These are phyloP conservation scores for Cyanoderma ruficeps DNA, from an alignment of 2,113 vertebrate species.

Conservation along the genomic window DNA sequence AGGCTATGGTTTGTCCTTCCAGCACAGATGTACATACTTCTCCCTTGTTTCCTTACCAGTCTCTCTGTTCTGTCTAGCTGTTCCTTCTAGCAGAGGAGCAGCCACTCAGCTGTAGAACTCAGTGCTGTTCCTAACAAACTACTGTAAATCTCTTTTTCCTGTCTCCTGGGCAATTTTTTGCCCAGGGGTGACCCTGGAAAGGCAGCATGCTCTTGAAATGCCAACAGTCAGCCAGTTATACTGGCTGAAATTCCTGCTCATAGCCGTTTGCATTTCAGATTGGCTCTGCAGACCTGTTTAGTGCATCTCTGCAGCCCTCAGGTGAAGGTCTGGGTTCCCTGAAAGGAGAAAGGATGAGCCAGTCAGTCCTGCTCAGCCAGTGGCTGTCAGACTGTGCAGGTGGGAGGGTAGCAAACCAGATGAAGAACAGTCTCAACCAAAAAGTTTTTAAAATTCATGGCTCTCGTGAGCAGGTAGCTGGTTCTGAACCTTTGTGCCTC, in stretches of 20 bases:
- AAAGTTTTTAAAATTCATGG: neutral
- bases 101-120: neutral
- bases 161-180: neutral
- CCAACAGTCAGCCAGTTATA: neutral
- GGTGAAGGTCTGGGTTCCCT: slow-evolving; percentile 35
- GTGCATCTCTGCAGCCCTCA: slow-evolving; percentile 10
- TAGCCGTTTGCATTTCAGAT: slow-evolving; percentile 31
- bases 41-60: neutral
- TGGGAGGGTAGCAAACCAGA: neutral
- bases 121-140: neutral
- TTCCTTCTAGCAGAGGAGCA: neutral
- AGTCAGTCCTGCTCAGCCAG: slow-evolving; percentile 37
- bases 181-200: neutral
- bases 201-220: neutral
- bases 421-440: neutral
- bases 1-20: neutral
- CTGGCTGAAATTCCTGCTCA: neutral
- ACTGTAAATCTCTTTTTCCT: neutral
- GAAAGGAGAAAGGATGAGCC: slow-evolving; percentile 11
- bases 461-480: neutral
- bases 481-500: neutral
- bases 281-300: neutral
- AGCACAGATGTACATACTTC: neutral
- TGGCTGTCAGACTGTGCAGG: slow-evolving; percentile 1
- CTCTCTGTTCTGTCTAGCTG: neutral